A percentile compares a stretch with the other conserved stretches of the same genome.
These are phyloP conservation scores for Chondrilla cf. caribensis DNA, from an alignment of 37 sponge, comb jelly and placozoan genomes.

Conservation along the genomic window DNA sequence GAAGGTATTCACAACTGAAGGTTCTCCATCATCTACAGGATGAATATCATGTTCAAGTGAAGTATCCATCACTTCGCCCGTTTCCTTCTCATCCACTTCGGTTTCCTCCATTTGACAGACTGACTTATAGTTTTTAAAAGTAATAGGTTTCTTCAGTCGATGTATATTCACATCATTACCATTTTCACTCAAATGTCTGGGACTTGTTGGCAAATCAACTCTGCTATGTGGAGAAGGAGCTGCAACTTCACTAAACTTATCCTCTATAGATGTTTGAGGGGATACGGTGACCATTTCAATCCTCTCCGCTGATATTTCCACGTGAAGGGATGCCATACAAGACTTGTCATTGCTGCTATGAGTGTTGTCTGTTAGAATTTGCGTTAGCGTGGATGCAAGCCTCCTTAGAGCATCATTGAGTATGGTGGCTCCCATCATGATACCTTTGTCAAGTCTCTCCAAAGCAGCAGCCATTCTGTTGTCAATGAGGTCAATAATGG, in stretches of 20 bases:
- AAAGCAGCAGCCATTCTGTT: slow-evolving; percentile 38
- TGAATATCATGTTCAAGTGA: not conserved
- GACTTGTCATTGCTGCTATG: too few species aligned
- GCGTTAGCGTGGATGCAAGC: slow-evolving; percentile 33
- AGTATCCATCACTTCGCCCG: not conserved
- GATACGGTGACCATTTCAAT: not conserved
- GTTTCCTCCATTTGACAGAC: not conserved
- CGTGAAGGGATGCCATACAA: not conserved
- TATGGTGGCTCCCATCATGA: slow-evolving; percentile 92
- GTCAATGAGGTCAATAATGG: not conserved
- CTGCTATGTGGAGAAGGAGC: not conserved
- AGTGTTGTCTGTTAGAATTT: not conserved
- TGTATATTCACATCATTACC: not conserved
- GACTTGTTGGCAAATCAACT: too few species aligned
- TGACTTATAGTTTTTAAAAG: slow-evolving; percentile 5
- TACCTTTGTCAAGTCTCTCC: slow-evolving; percentile 67
- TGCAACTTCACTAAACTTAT: not conserved
- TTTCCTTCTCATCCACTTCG: not conserved
- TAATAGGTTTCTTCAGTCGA: not conserved
- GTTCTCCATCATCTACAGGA: not conserved
- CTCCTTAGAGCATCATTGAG: slow-evolving; percentile 34
- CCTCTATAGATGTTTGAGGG: not conserved
- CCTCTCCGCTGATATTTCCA: not conserved
- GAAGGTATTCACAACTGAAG: too few species aligned
- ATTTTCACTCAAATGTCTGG: too few species aligned